Evolutionary conservation across 2,888 invertebrate species (phyloP).

Genomic region (Drosophila setosimentum): DNA sequence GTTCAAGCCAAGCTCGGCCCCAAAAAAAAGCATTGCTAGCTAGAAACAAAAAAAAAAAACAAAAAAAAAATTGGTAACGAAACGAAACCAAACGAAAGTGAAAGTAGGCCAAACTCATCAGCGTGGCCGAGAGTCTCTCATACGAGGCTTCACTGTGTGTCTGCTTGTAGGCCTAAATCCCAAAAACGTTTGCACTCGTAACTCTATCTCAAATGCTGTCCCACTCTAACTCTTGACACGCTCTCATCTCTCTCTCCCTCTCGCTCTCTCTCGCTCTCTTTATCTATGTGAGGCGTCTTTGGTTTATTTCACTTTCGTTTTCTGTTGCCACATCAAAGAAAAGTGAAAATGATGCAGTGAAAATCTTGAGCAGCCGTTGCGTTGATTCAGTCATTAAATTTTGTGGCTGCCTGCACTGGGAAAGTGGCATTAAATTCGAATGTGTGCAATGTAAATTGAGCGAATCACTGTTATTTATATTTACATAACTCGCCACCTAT

Average conservation of each 20-base stretch:
- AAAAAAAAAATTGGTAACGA: slow-evolving; percentile 45
- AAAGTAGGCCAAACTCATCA: slow-evolving; percentile 82
- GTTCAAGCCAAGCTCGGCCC: slow-evolving; percentile 16
- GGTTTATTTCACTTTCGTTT: slow-evolving; percentile 71
- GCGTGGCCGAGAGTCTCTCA: slow-evolving; percentile 49
- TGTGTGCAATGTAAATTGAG: slow-evolving; percentile 20
- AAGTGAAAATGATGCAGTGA: slow-evolving; percentile 75
- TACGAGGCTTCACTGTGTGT: slow-evolving; percentile 34
- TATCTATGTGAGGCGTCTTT: slow-evolving; percentile 30
- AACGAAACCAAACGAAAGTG: slow-evolving; percentile 75
- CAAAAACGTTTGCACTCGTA: slow-evolving; percentile 45
- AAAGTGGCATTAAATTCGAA: slow-evolving; percentile 44
- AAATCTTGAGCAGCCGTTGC: slow-evolving; percentile 50
- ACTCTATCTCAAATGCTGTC: slow-evolving; percentile 26
- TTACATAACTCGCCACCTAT: slow-evolving; percentile 23
- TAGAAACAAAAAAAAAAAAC: slow-evolving; percentile 39
- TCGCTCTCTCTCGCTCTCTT: neutral
- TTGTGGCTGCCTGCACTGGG: slow-evolving; percentile 26
- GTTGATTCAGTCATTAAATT: slow-evolving; percentile 54
- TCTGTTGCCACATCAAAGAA: slow-evolving; percentile 61
- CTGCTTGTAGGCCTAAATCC: slow-evolving; percentile 47
- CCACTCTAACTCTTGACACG: neutral
- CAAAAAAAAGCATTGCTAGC: slow-evolving; percentile 47
- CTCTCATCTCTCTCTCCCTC: neutral
- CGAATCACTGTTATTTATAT: slow-evolving; percentile 1